These are phyloP conservation scores for Melanogrammus aeglefinus DNA, from an alignment of 2,797 vertebrate species.

Conservation along the genomic window DNA sequence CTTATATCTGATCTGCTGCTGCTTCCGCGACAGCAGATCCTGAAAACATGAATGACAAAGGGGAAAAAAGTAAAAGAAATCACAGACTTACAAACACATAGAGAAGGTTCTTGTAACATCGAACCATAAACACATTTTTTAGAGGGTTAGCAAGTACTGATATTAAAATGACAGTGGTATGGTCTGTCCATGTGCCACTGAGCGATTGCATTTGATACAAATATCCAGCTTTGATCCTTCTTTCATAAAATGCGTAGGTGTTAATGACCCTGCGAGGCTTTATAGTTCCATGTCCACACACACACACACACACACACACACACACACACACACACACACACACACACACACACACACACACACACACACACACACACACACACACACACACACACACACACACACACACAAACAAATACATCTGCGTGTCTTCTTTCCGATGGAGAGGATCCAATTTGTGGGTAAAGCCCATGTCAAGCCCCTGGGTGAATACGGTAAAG, in stretches of 20 bases:
- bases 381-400: too few relatives aligned
- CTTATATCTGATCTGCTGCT: slow-evolving; percentile 48
- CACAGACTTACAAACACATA: slow-evolving; percentile 19
- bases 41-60: background rate
- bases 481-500: background rate
- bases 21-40: slow-evolving; percentile 30
- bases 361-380: slow-evolving; percentile 14
- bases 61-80: slow-evolving; percentile 42
- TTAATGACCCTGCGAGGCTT: background rate
- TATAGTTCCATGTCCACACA: background rate
- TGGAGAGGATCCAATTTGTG: background rate
- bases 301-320: slow-evolving; percentile 66
- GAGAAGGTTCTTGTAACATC: slow-evolving; percentile 45
- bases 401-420: background rate
- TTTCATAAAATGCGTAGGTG: background rate
- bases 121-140: slow-evolving; percentile 8
- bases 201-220: background rate
- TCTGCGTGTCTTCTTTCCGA: background rate
- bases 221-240: background rate
- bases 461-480: background rate
- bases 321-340: slow-evolving; percentile 56
- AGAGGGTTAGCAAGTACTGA: background rate
- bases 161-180: slow-evolving; percentile 55
- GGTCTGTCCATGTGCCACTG: background rate
- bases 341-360: slow-evolving; percentile 67